A percentile compares a stretch with the other conserved stretches of the same genome.
phyloP scores from a whole-genome alignment of 2,888 invertebrate species.

The Pharmacophagus antenor region DNA sequence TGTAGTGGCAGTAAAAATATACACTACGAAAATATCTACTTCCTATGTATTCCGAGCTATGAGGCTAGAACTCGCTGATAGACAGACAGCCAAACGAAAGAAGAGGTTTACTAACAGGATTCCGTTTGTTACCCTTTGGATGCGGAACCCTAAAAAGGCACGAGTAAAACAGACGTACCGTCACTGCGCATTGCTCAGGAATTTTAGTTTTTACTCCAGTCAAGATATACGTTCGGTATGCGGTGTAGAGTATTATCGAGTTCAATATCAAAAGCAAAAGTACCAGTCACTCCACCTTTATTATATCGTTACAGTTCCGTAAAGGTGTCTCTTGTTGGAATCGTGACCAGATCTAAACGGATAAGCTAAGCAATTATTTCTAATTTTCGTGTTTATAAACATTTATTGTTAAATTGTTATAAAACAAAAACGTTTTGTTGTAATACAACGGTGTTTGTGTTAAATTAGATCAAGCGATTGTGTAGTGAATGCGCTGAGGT shows the following conservation, averaged over 20 bases:
- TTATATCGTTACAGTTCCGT: constrained; percentile 56
- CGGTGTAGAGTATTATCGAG: constrained; percentile 44
- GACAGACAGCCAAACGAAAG: too few relatives aligned
- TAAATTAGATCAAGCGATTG: constrained; percentile 9
- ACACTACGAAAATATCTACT: too few relatives aligned
- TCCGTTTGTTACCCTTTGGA: too few relatives aligned
- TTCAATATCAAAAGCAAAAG: constrained; percentile 46
- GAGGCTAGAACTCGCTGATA: too few relatives aligned
- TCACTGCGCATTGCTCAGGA: constrained; percentile 13
- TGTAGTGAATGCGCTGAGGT: not conserved
- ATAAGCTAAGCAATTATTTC: constrained; percentile 50
- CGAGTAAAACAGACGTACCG: constrained; percentile 20
- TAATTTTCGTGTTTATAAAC: constrained; percentile 53
- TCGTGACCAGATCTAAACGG: constrained; percentile 65
- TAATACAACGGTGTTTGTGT: constrained; percentile 33
- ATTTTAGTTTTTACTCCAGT: constrained; percentile 14
- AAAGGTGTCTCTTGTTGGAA: constrained; percentile 60
- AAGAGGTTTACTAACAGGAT: too few relatives aligned
- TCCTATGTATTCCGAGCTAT: too few relatives aligned
- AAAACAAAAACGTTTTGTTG: constrained; percentile 39
- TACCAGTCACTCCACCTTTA: constrained; percentile 52
- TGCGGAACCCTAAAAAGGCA: too few relatives aligned
- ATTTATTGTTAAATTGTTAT: constrained; percentile 45
- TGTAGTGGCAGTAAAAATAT: too few relatives aligned
- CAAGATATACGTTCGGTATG: constrained; percentile 3